Percentiles rank a stretch among this genome's conserved stretches.
Conservation (phyloP, 2,797 vertebrate genomes). For the Caiman crocodilus region DNA sequence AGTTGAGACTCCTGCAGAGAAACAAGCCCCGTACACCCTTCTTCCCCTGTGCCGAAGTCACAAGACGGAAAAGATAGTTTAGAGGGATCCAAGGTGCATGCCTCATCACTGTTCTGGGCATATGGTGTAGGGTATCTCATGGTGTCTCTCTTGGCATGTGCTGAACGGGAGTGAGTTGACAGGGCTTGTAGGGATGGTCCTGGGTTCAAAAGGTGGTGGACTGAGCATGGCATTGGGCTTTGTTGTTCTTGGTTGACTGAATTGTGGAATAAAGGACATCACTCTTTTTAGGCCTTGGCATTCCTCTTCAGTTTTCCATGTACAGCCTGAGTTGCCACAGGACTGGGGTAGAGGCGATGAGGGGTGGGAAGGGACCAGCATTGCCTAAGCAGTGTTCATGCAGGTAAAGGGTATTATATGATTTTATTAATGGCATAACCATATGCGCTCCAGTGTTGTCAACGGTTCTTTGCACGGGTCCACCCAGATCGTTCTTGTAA, state of each 20-base stretch:
- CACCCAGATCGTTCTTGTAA: neutral
- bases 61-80: no score
- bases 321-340: rapidly evolving
- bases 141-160: no score
- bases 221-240: no score
- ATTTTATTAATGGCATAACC: neutral
- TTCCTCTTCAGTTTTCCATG: neutral
- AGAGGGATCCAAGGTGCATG: no score
- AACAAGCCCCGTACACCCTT: no score
- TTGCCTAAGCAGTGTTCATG: neutral
- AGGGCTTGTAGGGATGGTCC: no score
- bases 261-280: neutral
- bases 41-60: no score
- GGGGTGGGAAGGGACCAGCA: neutral
- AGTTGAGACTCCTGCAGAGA: no score
- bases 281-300: neutral
- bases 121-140: no score
- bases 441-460: neutral
- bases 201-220: no score
- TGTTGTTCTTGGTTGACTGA: neutral
- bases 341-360: neutral
- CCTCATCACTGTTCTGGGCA: no score
- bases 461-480: neutral
- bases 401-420: neutral
- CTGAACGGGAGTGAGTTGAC: no score